Evolutionary conservation across 2,113 vertebrate species (phyloP).

Genomic region (Oreochromis niloticus): DNA sequence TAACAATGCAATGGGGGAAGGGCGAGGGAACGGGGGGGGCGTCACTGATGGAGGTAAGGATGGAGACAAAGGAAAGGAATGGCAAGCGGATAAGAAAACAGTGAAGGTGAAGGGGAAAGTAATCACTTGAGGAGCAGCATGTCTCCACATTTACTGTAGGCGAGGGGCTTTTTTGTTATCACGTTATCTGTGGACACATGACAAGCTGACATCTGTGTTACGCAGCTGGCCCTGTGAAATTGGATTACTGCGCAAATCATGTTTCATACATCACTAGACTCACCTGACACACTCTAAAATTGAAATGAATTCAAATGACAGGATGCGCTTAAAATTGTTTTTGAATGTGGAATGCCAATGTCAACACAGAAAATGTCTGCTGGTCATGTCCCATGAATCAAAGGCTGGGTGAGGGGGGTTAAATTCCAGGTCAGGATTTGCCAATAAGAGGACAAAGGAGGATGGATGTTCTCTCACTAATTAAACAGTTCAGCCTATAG

Average conservation of each 20-base stretch:
- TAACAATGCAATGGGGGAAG: conserved; percentile 25
- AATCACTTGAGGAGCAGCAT: background rate
- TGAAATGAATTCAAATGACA: background rate
- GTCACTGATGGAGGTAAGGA: conserved; percentile 11
- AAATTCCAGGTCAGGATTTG: conserved; percentile 28
- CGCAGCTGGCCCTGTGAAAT: conserved; percentile 40
- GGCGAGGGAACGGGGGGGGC: background rate
- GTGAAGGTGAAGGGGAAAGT: background rate
- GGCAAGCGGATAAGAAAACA: background rate
- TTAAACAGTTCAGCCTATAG: conserved; percentile 53
- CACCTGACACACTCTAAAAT: conserved; percentile 55
- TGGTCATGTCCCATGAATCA: background rate
- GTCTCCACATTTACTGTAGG: background rate
- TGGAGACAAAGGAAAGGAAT: conserved; percentile 14
- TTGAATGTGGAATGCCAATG: background rate
- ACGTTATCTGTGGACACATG: conserved; percentile 19
- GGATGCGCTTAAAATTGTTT: background rate
- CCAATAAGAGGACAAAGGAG: conserved; percentile 41
- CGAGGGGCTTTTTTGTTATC: background rate
- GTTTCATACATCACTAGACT: conserved; percentile 58
- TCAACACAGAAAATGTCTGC: background rate
- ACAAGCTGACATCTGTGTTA: conserved; percentile 51
- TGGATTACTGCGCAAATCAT: conserved; percentile 52
- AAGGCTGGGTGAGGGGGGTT: background rate
- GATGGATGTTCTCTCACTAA: conserved; percentile 54